Percentiles rank a stretch among this genome's conserved stretches.
These are phyloP conservation scores for Sinopyrophorus schimmeli DNA, from an alignment of 2,888 invertebrate genomes.

Conservation along the genomic window DNA sequence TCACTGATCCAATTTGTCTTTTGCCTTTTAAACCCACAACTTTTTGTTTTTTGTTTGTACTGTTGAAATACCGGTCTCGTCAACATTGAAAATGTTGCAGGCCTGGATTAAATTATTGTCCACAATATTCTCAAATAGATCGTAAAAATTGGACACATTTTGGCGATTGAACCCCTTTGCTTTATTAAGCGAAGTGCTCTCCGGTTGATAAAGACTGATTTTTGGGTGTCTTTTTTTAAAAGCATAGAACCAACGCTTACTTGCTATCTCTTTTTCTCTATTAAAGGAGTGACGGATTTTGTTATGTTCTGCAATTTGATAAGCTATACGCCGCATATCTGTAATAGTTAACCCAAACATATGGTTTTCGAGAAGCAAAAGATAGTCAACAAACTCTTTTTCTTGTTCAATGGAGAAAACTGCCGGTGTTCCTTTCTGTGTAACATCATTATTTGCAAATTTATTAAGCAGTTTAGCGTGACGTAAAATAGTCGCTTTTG, in stretches of 20 bases:
- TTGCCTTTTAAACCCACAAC: constrained; percentile 27
- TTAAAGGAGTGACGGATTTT: constrained; percentile 16
- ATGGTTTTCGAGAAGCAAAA: constrained; percentile 5
- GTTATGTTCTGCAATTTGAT: constrained; percentile 16
- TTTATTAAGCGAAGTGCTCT: constrained; percentile 1
- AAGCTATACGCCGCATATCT: constrained; percentile 8
- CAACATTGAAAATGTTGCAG: constrained; percentile 26
- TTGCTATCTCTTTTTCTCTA: constrained; percentile 15
- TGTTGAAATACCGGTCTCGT: constrained; percentile 28
- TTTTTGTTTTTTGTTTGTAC: constrained; percentile 24
- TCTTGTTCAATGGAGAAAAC: too few species aligned
- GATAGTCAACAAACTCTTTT: too few species aligned
- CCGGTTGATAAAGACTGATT: constrained; percentile 15
- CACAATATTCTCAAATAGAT: constrained; percentile 29
- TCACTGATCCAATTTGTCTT: constrained; percentile 24
- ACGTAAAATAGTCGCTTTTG: too few species aligned
- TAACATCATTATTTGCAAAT: too few species aligned
- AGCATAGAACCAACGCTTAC: constrained; percentile 24
- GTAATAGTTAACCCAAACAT: constrained; percentile 1
- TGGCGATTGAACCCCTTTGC: constrained; percentile 14
- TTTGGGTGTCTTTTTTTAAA: constrained; percentile 29
- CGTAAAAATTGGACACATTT: constrained; percentile 30
- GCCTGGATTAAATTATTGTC: constrained; percentile 7
- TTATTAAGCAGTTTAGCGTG: too few species aligned
- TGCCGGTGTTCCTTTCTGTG: too few species aligned